Base-by-base conservation (phyloP, 2,888 invertebrate species). In the Meteorus colon region DNA sequence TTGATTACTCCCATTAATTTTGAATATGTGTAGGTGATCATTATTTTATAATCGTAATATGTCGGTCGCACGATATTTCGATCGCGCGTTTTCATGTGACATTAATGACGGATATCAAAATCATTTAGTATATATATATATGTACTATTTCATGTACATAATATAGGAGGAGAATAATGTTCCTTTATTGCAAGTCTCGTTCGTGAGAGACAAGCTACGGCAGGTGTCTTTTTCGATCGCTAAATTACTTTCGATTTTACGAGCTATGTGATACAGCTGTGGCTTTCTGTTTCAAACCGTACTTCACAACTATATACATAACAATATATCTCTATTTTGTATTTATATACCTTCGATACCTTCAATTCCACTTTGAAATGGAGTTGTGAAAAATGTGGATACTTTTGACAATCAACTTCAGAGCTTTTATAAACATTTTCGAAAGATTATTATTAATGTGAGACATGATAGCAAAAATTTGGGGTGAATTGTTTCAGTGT, bases 171-270 rank as follows among this genome's bases (percentile, higher is more conserved):
- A 48, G 48, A 16, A 48, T 34, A 63, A 63, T 63, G 63, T 31
- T 34, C 34, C 63, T 31, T 16, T 63, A 29, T 63, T 29, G 27
- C n/a, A 48, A 62, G 31, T 29, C 63, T 29, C 73, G 70, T 66
- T 74, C 70, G 66, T 67, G 60, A 55, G 27, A 45, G 69, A 73
- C 37, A 60, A 19, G 73, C 27, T 29, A 29, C 71, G 75, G 77
- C 81, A 82, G 82, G 81, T 82, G 81, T 78, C 80, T 77, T 73
- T 41, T 63, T 48, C 74, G 77, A 78, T 78, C 79, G 77, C 70
- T 76, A 78, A 79, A 80, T 80, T 79, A 79, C 79, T 76, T 77
- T 78, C 71, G 74, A 74, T 77, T 80, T 76, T 77, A 80, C 76
- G 78, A 62, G 77, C 76, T 75, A 77, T 75, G 60, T 76, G 75